A percentile compares a stretch with the other conserved stretches of the same genome.
Evolutionary conservation across 2,113 vertebrate genomes (phyloP).

Genomic region (Mus spicilegus): DNA sequence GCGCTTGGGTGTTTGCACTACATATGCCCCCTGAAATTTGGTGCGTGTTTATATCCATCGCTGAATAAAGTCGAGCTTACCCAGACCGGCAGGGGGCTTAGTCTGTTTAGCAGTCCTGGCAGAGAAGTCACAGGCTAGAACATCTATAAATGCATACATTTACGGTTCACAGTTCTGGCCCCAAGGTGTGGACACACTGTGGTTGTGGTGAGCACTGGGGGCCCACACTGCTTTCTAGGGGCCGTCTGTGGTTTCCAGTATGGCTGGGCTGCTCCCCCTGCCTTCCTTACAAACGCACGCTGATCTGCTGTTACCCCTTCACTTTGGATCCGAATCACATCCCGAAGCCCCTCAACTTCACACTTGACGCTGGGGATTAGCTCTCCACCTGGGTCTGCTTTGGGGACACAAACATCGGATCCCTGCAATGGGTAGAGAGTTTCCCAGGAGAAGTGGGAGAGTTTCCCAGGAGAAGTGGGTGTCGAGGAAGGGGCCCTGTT

Average conservation of each 20-base stretch:
- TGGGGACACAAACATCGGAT: not conserved
- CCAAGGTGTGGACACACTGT: not conserved
- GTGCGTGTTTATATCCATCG: slow-evolving; percentile 11
- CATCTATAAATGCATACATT: not conserved
- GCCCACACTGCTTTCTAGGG: not conserved
- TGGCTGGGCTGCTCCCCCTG: not conserved
- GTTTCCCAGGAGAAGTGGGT: not conserved
- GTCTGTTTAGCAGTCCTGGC: not conserved
- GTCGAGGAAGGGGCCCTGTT: slow-evolving; percentile 2
- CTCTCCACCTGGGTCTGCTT: not conserved
- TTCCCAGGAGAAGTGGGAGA: not conserved
- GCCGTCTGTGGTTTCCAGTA: not conserved
- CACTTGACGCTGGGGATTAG: not conserved
- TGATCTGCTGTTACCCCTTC: not conserved
- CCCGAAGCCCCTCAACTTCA: not conserved
- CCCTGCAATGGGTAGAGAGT: not conserved
- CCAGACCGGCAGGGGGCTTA: not conserved
- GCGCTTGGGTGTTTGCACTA: not conserved
- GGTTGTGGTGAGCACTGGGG: not conserved
- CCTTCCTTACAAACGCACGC: not conserved
- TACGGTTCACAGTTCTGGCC: not conserved
- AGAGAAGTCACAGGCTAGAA: not conserved
- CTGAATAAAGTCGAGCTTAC: slow-evolving; percentile 19
- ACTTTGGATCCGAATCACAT: not conserved
- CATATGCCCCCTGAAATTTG: slow-evolving; percentile 24